phyloP scores from a whole-genome alignment of 2,888 invertebrate genomes.

The Dysmachus trigonus region DNA sequence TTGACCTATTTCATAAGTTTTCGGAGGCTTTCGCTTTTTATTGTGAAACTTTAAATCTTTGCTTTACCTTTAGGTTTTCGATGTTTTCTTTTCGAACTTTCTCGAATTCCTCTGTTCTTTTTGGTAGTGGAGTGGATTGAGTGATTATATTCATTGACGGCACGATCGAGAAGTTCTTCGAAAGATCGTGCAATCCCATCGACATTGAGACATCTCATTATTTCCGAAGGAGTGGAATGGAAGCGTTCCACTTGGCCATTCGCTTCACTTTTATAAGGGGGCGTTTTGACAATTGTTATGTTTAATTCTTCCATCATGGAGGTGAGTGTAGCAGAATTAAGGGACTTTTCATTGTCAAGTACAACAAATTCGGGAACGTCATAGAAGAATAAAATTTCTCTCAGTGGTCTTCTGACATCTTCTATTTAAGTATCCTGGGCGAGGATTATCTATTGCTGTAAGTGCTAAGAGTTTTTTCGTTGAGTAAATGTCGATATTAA shows the following conservation, averaged over 20 bases:
- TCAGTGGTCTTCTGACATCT: constrained; percentile 11
- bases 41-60: constrained; percentile 48
- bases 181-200: constrained; percentile 38
- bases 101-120: constrained; percentile 49
- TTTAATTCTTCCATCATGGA: constrained; percentile 46
- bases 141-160: constrained; percentile 48
- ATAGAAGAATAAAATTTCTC: constrained; percentile 25
- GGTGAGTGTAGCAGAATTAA: constrained; percentile 3
- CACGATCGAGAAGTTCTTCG: constrained; percentile 46
- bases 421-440: constrained; percentile 38
- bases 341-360: constrained; percentile 38
- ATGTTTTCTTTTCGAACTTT: constrained; percentile 40
- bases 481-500: constrained; percentile 44
- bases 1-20: constrained; percentile 47
- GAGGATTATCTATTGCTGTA: constrained; percentile 48
- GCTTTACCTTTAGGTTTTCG: constrained; percentile 46
- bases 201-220: constrained; percentile 49
- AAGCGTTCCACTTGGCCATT: constrained; percentile 50
- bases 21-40: constrained; percentile 45
- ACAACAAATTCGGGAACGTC: constrained; percentile 27
- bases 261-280: constrained; percentile 47
- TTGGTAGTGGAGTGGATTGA: too few relatives aligned
- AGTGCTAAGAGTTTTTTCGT: constrained; percentile 42
- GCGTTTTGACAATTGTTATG: constrained; percentile 47
- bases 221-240: constrained; percentile 50